Evolutionary conservation across 2,888 invertebrate genomes (phyloP), one percentile per base, ranked within the genome.

Genomic region (Cerceris rybyensis): DNA sequence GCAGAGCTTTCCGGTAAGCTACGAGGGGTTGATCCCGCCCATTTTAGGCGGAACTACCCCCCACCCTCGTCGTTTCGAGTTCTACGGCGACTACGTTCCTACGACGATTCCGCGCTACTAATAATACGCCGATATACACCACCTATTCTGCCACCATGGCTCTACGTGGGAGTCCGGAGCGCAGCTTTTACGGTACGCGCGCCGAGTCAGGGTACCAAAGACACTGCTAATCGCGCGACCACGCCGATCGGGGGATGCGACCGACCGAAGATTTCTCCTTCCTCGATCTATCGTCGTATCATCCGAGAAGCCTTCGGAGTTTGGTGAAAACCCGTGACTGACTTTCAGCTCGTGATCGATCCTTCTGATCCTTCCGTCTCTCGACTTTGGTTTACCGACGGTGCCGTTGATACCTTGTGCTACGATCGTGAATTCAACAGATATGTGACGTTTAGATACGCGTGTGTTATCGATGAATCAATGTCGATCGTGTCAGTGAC

Each of bases 61-160:
- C 84, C 79, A 77, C 78, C 69, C 59, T 7, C n/a, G 17, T 63
- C 71, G 2, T 65, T 59, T 13, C 49, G 60, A 55, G 75, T 76
- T 76, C 78, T 83, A 75, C 82, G 76, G 84, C 79, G 77, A 67
- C 76, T 75, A 75, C 86, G 83, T 50, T 79, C 74, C 68, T 71
- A 71, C 84, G 75, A 75, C 82, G 79, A 77, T 76, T 86, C 82
- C 82, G 72, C 84, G 84, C 83, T 72, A 88, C 88, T 90, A 91
- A 91, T 91, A 91, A 91, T 89, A 91, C 90, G 86, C 82, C 88
- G 88, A 88, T 90, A 90, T 89, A 90, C 28, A 28, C 86, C 87
- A 88, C 88, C 90, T 88, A 91, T 89, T 90, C 88, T 86, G 90
- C 88, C 89, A 90, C 90, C 90, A 91, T 91, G 90, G 87, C 86